A percentile compares a stretch with the other conserved stretches of the same genome.
Evolutionary conservation across 2,888 invertebrate species (phyloP).

Genomic region (Mimumesa dahlbomi): DNA sequence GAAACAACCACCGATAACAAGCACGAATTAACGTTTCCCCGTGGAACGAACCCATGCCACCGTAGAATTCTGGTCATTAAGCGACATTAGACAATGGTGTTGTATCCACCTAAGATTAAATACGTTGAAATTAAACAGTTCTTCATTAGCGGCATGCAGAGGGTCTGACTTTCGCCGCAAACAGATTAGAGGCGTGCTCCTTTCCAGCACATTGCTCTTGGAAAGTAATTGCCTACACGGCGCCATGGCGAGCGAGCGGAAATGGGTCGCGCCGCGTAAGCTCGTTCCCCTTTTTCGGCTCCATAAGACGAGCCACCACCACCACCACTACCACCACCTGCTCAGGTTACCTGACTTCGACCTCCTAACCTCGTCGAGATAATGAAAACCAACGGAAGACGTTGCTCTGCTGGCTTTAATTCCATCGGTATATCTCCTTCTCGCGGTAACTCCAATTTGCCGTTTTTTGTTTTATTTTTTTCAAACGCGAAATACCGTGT

Average conservation of each 20-base stretch:
- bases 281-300: conserved; percentile 59
- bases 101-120: conserved; percentile 17
- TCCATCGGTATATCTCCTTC: conserved; percentile 23
- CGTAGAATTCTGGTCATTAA: conserved; percentile 12
- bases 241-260: conserved; percentile 30
- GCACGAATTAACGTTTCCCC: not conserved
- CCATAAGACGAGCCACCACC: conserved; percentile 39
- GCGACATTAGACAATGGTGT: conserved; percentile 10
- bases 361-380: conserved; percentile 45
- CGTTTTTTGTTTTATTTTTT: too few species aligned
- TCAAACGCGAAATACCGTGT: too few species aligned
- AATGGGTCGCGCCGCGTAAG: conserved; percentile 66
- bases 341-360: conserved; percentile 46
- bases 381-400: conserved; percentile 48
- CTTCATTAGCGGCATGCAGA: conserved; percentile 56
- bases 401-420: conserved; percentile 35
- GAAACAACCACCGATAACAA: too few species aligned
- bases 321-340: conserved; percentile 40
- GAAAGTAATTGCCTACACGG: conserved; percentile 66
- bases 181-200: conserved; percentile 63
- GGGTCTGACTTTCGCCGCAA: conserved; percentile 64
- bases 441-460: conserved; percentile 34
- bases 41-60: not conserved
- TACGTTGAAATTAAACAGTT: conserved; percentile 65
- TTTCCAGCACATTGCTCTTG: conserved; percentile 35